Evolutionary conservation across 2,888 invertebrate species (phyloP).

Genomic region (Leptinotarsa rubiginosa): DNA sequence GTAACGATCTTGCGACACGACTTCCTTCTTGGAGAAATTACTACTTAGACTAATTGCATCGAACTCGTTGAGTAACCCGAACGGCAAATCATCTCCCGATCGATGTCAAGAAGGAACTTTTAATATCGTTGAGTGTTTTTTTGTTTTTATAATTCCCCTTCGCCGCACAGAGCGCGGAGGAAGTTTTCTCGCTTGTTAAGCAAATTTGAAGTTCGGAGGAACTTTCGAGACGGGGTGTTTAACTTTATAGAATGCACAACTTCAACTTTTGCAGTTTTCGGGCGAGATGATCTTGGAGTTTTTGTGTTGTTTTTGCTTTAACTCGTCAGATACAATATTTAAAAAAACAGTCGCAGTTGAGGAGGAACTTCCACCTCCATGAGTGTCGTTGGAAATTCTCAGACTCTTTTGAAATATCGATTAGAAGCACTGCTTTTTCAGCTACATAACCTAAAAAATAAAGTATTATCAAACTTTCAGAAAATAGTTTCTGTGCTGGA

Average conservation of each 20-base stretch:
- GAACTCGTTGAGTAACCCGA: background rate
- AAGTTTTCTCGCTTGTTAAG: background rate
- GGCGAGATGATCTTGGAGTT: background rate
- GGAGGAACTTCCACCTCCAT: too few relatives aligned
- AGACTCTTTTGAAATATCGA: too few relatives aligned
- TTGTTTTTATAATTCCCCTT: background rate
- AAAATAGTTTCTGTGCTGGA: too few relatives aligned
- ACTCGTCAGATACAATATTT: background rate
- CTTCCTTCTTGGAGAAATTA: background rate
- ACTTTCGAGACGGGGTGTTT: background rate
- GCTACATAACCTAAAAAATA: too few relatives aligned
- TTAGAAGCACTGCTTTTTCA: too few relatives aligned
- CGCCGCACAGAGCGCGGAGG: background rate
- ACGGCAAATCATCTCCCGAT: background rate
- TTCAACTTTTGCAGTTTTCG: background rate
- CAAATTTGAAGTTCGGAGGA: background rate
- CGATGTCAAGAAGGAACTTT: background rate
- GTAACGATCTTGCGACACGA: background rate
- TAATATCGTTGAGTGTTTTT: background rate
- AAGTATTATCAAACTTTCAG: too few relatives aligned
- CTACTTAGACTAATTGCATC: background rate
- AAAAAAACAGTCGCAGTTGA: too few relatives aligned
- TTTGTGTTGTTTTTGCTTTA: background rate
- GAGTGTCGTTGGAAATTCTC: too few relatives aligned
- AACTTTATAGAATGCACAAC: background rate